These are phyloP conservation scores for Sebastes jordani DNA, from an alignment of 2,797 vertebrate genomes.

Conservation along the genomic window DNA sequence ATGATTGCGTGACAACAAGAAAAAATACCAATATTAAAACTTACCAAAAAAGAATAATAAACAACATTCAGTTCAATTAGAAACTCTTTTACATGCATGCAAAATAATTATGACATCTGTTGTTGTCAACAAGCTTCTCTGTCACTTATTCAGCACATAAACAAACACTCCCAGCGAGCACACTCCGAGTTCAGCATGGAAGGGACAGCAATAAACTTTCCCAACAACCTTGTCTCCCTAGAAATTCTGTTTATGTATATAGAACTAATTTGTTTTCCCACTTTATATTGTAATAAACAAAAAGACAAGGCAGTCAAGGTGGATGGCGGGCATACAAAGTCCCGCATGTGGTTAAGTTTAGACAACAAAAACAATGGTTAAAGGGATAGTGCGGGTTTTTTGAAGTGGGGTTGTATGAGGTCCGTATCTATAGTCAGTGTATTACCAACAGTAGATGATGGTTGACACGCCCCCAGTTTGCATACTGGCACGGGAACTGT, in stretches of 20 bases:
- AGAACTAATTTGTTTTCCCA: not conserved
- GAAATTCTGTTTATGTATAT: not conserved
- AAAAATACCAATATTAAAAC: no score
- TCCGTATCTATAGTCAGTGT: no score
- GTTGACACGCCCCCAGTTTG: no score
- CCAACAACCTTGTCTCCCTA: not conserved
- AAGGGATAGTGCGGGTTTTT: no score
- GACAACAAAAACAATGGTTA: not conserved
- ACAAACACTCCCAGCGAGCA: not conserved
- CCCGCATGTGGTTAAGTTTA: not conserved
- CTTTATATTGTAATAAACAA: not conserved
- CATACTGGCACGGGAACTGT: no score
- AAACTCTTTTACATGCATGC: not conserved
- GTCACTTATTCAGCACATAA: not conserved
- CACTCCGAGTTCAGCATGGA: not conserved
- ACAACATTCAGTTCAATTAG: not conserved
- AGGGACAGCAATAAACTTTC: not conserved
- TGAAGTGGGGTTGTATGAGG: no score
- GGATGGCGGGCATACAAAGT: not conserved
- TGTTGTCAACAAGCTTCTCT: not conserved
- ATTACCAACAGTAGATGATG: no score
- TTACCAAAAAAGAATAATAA: no score
- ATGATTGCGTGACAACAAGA: not conserved
- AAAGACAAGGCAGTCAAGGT: not conserved
- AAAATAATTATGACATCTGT: slow-evolving; percentile 2